Evolutionary conservation across 2,113 vertebrate genomes (phyloP).

Genomic region (Pteropus alecto): DNA sequence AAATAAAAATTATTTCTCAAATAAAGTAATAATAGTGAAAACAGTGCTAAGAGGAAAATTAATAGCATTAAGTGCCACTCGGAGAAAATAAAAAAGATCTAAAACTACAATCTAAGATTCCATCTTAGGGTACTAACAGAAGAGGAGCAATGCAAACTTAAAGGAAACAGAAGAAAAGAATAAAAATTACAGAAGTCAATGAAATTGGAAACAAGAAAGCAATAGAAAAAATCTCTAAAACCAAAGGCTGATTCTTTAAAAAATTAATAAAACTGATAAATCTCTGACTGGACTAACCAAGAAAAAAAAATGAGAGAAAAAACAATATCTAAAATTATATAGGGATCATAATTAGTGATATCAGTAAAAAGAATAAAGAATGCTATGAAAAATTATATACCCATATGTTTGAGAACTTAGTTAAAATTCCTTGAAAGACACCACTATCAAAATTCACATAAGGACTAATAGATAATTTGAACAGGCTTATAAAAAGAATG

Average conservation of each 20-base stretch:
- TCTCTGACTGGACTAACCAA: not conserved
- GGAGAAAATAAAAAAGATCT: not conserved
- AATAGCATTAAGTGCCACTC: not conserved
- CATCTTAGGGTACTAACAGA: not conserved
- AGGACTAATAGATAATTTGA: not conserved
- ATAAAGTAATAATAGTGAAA: not conserved
- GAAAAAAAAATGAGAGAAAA: not conserved
- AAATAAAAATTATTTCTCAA: not conserved
- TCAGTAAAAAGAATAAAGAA: not conserved
- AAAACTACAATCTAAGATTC: not conserved
- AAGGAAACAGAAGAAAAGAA: not conserved
- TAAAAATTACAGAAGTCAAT: not conserved
- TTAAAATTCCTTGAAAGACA: not conserved
- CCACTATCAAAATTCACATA: not conserved
- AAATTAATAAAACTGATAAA: not conserved
- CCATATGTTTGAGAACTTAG: not conserved
- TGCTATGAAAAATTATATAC: not conserved
- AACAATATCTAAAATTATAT: not conserved
- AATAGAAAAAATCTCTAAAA: not conserved
- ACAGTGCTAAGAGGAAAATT: not conserved
- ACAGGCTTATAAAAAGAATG: not conserved
- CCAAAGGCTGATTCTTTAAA: not conserved
- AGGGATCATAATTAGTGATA: not conserved
- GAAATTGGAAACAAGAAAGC: not conserved
- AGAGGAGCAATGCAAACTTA: not conserved